Base-by-base conservation (phyloP, 92 coral and sea anemone species). In the Palythoa grandiflora region DNA sequence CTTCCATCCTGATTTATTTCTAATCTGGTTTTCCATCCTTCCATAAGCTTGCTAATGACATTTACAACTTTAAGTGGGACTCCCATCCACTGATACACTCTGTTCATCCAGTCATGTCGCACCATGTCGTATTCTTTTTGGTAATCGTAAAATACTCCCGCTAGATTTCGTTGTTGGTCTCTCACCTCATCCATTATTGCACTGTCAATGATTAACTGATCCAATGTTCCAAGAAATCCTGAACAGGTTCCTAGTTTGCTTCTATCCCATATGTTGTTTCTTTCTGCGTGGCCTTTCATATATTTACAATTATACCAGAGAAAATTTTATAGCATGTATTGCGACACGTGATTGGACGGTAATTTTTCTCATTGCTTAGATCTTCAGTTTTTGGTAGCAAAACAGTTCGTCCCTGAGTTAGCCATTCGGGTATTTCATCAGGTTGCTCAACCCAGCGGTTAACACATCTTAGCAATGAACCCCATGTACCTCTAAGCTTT, bases 101-200 rank as follows among this genome's bases (percentile, higher is more conserved):
- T 38, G 15, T 54, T 19, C 70, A 77, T 86, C 87, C 89, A 86
- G 60, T 86, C 89, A 5, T 86, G 90, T 71, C 66, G 90, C 1
- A 87, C 90, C 28, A 53, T 87, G 77, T 87, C 85, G 35, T 79
- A 54, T 5, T 68, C 85, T 38, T 79, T 79, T 72, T 79, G 52
- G 38, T 84, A 84, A 47, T 80, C 88, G 54, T 87, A 87, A 59
- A 52, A 87, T 2, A 87, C 88, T 37, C 79, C 89, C 9, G 90
- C 90, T 10, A 87, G 77, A 63, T 87, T 80, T 28, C 90, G 17
- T 14, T 75, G 88, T 52, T 87, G 76, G 20, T 81, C 21, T 59
- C 63, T 87, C 40, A 87, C 90, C 53, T 87, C 88, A 2, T 80
- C 90, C 90, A 80, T 80, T 6, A 87, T 87, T 40, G 87, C 79